Percentiles rank a stretch among this genome's conserved stretches.
Evolutionary conservation across 2,113 vertebrate species (phyloP).

Genomic region (Anoura caudifer): DNA sequence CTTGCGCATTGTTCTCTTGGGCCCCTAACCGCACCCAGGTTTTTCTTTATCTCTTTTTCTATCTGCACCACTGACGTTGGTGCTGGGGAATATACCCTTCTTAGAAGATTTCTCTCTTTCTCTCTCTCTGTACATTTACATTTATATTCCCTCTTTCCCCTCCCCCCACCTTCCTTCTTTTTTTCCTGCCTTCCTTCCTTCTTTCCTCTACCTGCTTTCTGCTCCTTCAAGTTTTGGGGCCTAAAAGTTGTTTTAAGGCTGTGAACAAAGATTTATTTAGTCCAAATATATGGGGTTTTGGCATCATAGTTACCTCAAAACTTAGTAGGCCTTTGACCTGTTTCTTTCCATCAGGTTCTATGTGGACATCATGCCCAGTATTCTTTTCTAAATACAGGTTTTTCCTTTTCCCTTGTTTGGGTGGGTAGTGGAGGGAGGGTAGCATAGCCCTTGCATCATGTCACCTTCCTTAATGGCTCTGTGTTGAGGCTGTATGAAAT

Average conservation of each 20-base stretch:
- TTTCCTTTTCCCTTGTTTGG: background rate
- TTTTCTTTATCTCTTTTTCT: background rate
- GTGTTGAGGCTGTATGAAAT: background rate
- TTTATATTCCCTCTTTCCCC: background rate
- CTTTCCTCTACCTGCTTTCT: background rate
- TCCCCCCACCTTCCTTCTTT: background rate
- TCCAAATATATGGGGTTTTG: background rate
- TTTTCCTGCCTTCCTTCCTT: background rate
- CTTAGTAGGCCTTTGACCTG: background rate
- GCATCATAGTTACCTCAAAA: background rate
- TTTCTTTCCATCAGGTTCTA: conserved; percentile 1
- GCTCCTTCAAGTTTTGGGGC: background rate
- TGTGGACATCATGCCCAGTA: background rate
- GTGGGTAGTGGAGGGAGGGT: background rate
- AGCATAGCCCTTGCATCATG: background rate
- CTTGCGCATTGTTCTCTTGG: background rate
- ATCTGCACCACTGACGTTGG: background rate
- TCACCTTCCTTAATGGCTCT: background rate
- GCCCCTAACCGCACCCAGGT: background rate
- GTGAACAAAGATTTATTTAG: conserved; percentile 40
- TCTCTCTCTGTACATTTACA: background rate
- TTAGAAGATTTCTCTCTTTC: background rate
- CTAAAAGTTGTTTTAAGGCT: background rate
- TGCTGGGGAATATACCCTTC: background rate
- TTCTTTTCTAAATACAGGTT: background rate